Evolutionary conservation across 1,140 invertebrate genomes (phyloP).

Genomic region (Rhagoletis zephyria): DNA sequence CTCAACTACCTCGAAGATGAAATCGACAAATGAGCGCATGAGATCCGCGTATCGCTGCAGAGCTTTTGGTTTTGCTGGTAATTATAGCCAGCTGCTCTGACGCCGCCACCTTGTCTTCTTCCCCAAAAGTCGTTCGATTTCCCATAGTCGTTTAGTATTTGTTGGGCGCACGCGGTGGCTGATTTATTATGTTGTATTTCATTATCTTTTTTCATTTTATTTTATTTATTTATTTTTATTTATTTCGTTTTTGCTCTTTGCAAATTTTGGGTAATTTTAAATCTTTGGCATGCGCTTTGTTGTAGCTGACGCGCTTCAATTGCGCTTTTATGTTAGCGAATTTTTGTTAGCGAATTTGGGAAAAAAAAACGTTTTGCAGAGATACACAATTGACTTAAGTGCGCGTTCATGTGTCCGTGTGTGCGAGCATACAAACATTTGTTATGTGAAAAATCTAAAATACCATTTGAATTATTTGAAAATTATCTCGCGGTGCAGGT

Average conservation of each 20-base stretch:
- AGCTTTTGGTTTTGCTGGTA: neutral
- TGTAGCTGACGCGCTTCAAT: conserved; percentile 17
- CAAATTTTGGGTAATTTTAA: neutral
- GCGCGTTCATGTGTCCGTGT: neutral
- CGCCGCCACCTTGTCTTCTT: conserved; percentile 48
- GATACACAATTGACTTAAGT: neutral
- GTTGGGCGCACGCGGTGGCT: neutral
- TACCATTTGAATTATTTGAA: neutral
- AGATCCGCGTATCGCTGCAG: neutral
- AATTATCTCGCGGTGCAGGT: neutral
- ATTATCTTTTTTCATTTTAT: neutral
- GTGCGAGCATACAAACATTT: neutral
- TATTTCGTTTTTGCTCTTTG: neutral
- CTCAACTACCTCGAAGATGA: conserved; percentile 9
- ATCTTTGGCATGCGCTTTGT: neutral
- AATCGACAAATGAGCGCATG: neutral
- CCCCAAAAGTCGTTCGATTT: neutral
- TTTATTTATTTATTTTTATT: neutral
- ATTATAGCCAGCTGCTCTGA: conserved; percentile 5
- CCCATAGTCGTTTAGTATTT: neutral
- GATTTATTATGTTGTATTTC: conserved; percentile 13
- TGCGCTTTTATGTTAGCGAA: neutral
- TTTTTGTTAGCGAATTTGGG: neutral
- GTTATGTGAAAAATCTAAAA: neutral
- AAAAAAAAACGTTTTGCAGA: neutral